These are phyloP conservation scores for Anthopleura sola DNA, from an alignment of 64 coral and sea anemone genomes.

Conservation along the genomic window DNA sequence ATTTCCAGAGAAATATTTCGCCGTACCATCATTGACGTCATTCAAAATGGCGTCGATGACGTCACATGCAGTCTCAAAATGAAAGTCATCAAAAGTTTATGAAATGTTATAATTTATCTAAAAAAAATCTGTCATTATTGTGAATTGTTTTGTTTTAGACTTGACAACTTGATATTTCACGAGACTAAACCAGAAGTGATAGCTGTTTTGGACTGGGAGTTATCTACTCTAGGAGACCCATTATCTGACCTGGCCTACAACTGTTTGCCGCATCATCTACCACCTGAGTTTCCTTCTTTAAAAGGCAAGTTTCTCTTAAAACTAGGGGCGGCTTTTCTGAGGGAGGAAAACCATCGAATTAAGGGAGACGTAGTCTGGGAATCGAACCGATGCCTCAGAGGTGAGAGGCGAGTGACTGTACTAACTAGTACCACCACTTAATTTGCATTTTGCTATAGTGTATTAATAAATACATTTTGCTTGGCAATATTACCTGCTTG, in stretches of 20 bases:
- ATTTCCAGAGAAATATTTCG: too few relatives aligned
- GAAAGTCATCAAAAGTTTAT: too few relatives aligned
- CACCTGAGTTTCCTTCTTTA: conserved; percentile 63
- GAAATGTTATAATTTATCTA: too few relatives aligned
- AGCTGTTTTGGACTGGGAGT: conserved; percentile 94
- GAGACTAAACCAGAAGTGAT: conserved; percentile 81
- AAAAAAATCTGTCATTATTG: too few relatives aligned
- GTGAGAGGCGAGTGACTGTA: too few relatives aligned
- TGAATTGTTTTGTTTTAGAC: conserved; percentile 17
- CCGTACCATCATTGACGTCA: background rate
- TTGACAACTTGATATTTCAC: conserved; percentile 95
- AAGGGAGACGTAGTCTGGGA: too few relatives aligned
- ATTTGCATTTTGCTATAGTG: too few relatives aligned
- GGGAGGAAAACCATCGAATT: too few relatives aligned
- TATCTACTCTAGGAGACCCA: conserved; percentile 91
- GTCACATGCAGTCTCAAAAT: background rate
- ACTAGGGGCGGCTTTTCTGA: too few relatives aligned
- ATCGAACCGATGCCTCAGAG: too few relatives aligned
- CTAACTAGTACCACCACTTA: too few relatives aligned
- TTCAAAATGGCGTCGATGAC: background rate
- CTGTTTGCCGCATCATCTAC: conserved; percentile 86
- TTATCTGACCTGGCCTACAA: conserved; percentile 90
- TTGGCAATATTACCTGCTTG: background rate
- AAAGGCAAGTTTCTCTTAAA: conserved; percentile 47
- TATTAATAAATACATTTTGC: too few relatives aligned